Evolutionary conservation across 2,113 vertebrate genomes (phyloP).

Genomic region (Sinocyclocheilus maitianheensis): DNA sequence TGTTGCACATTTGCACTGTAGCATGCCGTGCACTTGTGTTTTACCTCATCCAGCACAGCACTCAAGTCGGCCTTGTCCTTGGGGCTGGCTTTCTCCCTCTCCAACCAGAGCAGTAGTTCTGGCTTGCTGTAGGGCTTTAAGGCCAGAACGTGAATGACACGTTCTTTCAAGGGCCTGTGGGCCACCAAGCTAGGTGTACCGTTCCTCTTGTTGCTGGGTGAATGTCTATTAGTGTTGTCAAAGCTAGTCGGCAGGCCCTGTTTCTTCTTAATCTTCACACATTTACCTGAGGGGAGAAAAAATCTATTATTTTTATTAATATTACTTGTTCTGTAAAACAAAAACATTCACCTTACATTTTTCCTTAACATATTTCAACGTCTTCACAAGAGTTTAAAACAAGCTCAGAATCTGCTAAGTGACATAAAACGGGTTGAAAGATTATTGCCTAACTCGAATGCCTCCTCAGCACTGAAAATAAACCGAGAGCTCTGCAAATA

Average conservation of each 20-base stretch:
- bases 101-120: conserved; percentile 75
- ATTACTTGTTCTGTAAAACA: not conserved
- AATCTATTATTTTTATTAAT: not conserved
- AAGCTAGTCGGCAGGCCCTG: conserved; percentile 56
- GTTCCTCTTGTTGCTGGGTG: conserved; percentile 74
- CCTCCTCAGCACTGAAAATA: conserved; percentile 51
- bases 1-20: not conserved
- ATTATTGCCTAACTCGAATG: conserved; percentile 55
- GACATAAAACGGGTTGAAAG: conserved; percentile 37
- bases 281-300: conserved; percentile 69
- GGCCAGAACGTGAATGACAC: conserved; percentile 75
- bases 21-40: conserved; percentile 33
- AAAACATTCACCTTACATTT: not conserved
- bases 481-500: conserved; percentile 53
- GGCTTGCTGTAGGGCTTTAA: conserved; percentile 76
- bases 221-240: conserved; percentile 72
- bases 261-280: conserved; percentile 72
- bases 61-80: conserved; percentile 73
- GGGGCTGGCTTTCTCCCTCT: conserved; percentile 68
- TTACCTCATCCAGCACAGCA: conserved; percentile 77
- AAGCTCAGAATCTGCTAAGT: not conserved
- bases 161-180: conserved; percentile 72
- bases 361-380: not conserved
- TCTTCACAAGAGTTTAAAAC: not conserved
- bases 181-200: conserved; percentile 64